phyloP scores from a whole-genome alignment of 2,113 vertebrate species.

The Melanerpes aurifrons region DNA sequence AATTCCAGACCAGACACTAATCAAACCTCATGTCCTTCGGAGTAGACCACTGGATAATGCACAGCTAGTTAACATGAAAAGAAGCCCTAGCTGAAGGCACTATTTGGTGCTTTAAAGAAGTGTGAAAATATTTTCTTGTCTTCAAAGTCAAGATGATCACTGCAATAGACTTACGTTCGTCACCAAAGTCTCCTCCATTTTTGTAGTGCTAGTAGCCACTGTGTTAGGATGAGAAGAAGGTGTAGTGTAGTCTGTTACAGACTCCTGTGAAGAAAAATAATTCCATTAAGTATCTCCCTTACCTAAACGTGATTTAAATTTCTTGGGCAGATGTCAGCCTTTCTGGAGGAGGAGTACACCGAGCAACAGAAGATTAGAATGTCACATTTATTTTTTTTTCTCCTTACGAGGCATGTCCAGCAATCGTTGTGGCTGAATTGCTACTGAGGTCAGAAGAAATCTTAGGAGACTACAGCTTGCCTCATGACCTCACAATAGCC shows the following conservation, averaged over 20 bases:
- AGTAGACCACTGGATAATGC: not conserved
- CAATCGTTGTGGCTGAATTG: not conserved
- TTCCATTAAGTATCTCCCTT: slow-evolving; percentile 62
- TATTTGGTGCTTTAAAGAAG: slow-evolving; percentile 9
- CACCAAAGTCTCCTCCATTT: slow-evolving; percentile 95
- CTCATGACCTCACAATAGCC: not conserved
- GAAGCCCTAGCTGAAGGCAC: slow-evolving; percentile 31
- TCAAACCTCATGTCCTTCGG: not conserved
- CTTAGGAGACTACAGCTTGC: not conserved
- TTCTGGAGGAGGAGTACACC: slow-evolving; percentile 5
- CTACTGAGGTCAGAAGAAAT: not conserved
- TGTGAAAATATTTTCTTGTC: slow-evolving; percentile 56
- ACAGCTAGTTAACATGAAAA: not conserved
- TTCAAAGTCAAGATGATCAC: slow-evolving; percentile 57
- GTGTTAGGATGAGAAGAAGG: slow-evolving; percentile 94
- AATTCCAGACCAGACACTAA: slow-evolving; percentile 15
- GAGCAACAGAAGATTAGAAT: not conserved
- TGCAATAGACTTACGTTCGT: slow-evolving; percentile 87
- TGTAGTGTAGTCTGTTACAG: slow-evolving; percentile 96
- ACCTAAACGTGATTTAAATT: slow-evolving; percentile 19
- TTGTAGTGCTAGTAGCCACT: slow-evolving; percentile 88
- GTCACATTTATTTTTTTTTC: not conserved
- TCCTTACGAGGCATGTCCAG: not conserved
- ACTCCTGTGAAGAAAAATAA: slow-evolving; percentile 85
- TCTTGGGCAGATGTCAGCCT: slow-evolving; percentile 1